Percentiles rank a stretch among this genome's conserved stretches.
phyloP scores from a whole-genome alignment of 2,888 invertebrate species.

The Tetramorium bicarinatum region DNA sequence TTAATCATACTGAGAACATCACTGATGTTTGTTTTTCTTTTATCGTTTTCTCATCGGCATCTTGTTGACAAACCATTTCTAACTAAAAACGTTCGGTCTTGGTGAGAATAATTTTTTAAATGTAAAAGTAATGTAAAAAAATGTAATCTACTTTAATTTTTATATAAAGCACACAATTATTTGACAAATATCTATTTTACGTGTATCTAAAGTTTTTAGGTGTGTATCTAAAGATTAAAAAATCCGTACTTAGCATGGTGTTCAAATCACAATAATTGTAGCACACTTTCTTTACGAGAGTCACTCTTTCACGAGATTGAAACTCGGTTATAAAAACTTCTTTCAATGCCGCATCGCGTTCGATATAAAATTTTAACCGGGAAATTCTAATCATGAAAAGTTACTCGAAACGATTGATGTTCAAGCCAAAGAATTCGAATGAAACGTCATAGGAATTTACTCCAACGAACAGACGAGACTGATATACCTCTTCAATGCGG shows the following conservation, averaged over 20 bases:
- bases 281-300: not conserved
- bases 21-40: not conserved
- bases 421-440: not conserved
- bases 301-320: not conserved
- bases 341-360: slow-evolving; percentile 36
- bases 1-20: not conserved
- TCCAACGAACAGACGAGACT: not conserved
- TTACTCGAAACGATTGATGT: not conserved
- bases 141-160: slow-evolving; percentile 6
- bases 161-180: slow-evolving; percentile 8
- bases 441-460: not conserved
- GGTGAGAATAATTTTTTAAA: not conserved
- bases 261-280: slow-evolving; percentile 1
- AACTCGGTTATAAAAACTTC: slow-evolving; percentile 12
- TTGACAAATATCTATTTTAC: not conserved
- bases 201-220: too few species aligned
- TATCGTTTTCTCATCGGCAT: not conserved
- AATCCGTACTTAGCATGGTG: slow-evolving; percentile 3
- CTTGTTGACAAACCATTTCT: not conserved
- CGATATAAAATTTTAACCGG: not conserved
- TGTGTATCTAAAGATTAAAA: not conserved
- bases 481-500: slow-evolving; percentile 6
- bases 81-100: slow-evolving; percentile 1
- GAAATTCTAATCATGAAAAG: not conserved
- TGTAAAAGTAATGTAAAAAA: not conserved